Evolutionary conservation across 2,888 invertebrate species (phyloP), one percentile per base, ranked within the genome.

Genomic region (Chirona hameri): DNA sequence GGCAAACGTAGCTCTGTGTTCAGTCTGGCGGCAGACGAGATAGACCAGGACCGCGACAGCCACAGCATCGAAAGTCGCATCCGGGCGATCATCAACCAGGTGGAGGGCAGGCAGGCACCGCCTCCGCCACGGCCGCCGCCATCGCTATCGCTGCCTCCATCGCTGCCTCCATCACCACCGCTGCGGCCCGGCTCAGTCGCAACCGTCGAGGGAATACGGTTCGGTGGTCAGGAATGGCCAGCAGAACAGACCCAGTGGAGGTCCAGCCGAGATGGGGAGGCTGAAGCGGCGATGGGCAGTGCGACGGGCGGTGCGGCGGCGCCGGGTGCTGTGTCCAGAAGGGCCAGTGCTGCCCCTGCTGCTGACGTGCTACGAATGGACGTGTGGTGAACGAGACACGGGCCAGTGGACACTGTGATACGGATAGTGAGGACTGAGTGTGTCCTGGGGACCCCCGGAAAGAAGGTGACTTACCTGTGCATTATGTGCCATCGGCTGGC

Each of bases 331-430:
- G 52, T 1, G 18, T 12, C 52, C 1, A 52, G 52, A 15, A 18
- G 52, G 18, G 52, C 3, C 15, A 18, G 12, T 18, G 10, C 95
- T 88, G 95, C 95, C 88, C 91, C 94, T 86, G 94, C 94, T 79
- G 93, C 95, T 88, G 94, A 95, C 9, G 93, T 94, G 87, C 91
- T 94, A 85, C 95, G 95, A 12, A 94, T 95, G 83, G 87, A 87
- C 60, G 86, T 88, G 86, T 96, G 96, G 88, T 94, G 94, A 80
- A 39, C 39, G 39, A 39, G 39, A n/a, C n/a, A n/a, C n/a, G n/a
- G 39, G 52, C 3, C 52, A 15, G 69, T 14, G 69, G 83, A 24
- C 91, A 96, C 55, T 88, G 96, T 83, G 95, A 96, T 18, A 89
- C 10, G 52, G 52, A 7, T 1, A 15, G 52, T 5, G 52, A 4